Conservation (phyloP, 2,888 invertebrate species). For the Drosophila mimica region DNA sequence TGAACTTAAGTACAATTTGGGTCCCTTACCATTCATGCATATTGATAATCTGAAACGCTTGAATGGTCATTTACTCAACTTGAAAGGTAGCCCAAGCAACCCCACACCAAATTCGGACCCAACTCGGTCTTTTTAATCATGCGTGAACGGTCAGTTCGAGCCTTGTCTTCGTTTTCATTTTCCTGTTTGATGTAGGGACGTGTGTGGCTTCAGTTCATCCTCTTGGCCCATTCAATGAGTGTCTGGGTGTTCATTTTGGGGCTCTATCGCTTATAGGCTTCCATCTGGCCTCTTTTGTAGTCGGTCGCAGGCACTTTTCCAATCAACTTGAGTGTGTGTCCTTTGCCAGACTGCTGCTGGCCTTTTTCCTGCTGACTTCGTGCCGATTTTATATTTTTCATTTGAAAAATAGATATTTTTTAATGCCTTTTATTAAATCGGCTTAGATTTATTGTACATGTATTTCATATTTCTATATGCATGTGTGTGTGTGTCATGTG, state of each 20-base stretch:
- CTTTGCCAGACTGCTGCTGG: constrained; percentile 40
- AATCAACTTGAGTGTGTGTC: constrained; percentile 71
- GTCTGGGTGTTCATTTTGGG: constrained; percentile 64
- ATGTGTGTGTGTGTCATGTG: constrained; percentile 9
- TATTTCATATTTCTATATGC: constrained; percentile 45
- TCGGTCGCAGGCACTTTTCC: constrained; percentile 66
- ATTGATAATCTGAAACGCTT: constrained; percentile 82
- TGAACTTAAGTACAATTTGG: constrained; percentile 68
- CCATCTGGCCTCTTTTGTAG: constrained; percentile 26
- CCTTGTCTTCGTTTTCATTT: constrained; percentile 39
- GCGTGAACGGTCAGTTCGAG: constrained; percentile 62
- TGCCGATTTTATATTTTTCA: constrained; percentile 74
- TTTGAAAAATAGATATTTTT: constrained; percentile 76
- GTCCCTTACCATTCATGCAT: constrained; percentile 55
- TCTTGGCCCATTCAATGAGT: constrained; percentile 22
- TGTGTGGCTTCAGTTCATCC: constrained; percentile 32
- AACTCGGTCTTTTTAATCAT: constrained; percentile 68
- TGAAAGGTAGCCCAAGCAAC: constrained; percentile 64
- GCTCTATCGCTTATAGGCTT: constrained; percentile 56
- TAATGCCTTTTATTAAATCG: constrained; percentile 81
- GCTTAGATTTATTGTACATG: constrained; percentile 75
- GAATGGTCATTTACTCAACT: constrained; percentile 80
- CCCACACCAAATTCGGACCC: constrained; percentile 25
- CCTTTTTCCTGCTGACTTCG: constrained; percentile 67
- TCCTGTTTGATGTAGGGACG: constrained; percentile 49